phyloP scores from a whole-genome alignment of 1,140 invertebrate species.

The Drosophila melanica region DNA sequence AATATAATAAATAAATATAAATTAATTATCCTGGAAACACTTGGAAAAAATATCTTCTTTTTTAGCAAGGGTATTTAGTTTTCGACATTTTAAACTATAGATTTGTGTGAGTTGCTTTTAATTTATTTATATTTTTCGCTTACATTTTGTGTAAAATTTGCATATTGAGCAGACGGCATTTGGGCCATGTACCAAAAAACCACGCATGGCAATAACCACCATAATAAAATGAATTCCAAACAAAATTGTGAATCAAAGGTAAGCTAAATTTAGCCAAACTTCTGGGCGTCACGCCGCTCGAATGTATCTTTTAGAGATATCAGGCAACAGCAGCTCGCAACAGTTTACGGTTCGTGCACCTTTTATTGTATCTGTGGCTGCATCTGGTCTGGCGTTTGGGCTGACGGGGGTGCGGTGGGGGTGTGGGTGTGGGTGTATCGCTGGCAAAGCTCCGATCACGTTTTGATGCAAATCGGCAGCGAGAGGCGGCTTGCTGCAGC shows the following conservation, averaged over 20 bases:
- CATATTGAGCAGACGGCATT: slow-evolving; percentile 40
- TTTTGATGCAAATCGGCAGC: slow-evolving; percentile 70
- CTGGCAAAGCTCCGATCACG: slow-evolving; percentile 44
- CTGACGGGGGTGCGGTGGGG: slow-evolving; percentile 18
- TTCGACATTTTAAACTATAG: background rate
- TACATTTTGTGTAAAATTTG: slow-evolving; percentile 64
- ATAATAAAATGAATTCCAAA: slow-evolving; percentile 4
- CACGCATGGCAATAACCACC: slow-evolving; percentile 3
- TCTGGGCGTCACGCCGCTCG: slow-evolving; percentile 1
- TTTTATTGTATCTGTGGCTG: slow-evolving; percentile 9
- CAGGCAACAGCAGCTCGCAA: slow-evolving; percentile 26
- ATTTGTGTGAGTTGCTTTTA: background rate
- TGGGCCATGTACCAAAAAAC: slow-evolving; percentile 32
- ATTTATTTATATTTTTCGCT: background rate
- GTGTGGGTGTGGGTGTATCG: slow-evolving; percentile 22
- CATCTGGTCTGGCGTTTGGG: slow-evolving; percentile 18
- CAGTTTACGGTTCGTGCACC: slow-evolving; percentile 43
- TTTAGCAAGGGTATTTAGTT: background rate
- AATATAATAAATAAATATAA: no score
- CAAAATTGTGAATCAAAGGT: slow-evolving; percentile 1
- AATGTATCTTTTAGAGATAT: slow-evolving; percentile 18
- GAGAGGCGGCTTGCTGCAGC: slow-evolving; percentile 64
- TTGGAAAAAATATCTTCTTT: no score
- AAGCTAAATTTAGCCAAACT: slow-evolving; percentile 4
- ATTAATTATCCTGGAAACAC: no score